These are phyloP conservation scores for Periophthalmus magnuspinnatus DNA, from an alignment of 2,797 vertebrate species.

Conservation along the genomic window DNA sequence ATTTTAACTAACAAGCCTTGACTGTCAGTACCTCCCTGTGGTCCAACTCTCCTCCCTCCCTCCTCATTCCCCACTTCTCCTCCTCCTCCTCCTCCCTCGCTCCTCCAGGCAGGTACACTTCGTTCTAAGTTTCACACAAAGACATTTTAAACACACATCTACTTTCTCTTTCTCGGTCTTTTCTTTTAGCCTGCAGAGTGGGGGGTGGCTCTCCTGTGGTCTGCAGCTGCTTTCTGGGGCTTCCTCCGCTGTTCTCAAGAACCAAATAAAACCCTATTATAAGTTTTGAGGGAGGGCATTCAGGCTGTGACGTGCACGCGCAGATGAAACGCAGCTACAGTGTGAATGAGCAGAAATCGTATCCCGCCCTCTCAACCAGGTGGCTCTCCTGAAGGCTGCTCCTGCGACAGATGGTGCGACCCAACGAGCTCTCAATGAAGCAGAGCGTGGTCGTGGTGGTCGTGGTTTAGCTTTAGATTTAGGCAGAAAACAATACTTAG, in stretches of 20 bases:
- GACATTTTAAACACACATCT: slow-evolving; percentile 18
- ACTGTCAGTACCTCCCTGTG: background rate
- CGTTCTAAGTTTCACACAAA: slow-evolving; percentile 12
- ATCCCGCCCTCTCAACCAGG: slow-evolving; percentile 40
- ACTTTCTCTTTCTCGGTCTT: slow-evolving; percentile 22
- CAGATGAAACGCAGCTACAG: slow-evolving; percentile 59
- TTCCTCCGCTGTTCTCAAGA: slow-evolving; percentile 63
- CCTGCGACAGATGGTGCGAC: slow-evolving; percentile 9
- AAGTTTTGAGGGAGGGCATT: slow-evolving; percentile 68
- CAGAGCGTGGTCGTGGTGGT: slow-evolving; percentile 7
- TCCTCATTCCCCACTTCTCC: too few species aligned
- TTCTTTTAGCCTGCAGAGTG: slow-evolving; percentile 3
- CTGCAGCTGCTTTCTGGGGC: slow-evolving; percentile 58
- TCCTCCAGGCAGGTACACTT: slow-evolving; percentile 16
- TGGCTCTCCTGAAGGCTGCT: slow-evolving; percentile 26
- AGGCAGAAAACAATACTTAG: background rate
- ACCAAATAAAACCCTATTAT: slow-evolving; percentile 71
- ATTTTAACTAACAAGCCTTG: background rate
- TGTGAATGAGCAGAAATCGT: slow-evolving; percentile 54
- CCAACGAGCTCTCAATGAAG: slow-evolving; percentile 15
- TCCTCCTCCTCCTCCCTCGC: background rate
- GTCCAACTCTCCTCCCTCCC: background rate
- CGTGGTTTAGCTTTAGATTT: slow-evolving; percentile 17
- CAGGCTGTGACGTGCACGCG: slow-evolving; percentile 60
- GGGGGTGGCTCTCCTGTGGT: slow-evolving; percentile 41